Evolutionary conservation across 1,140 invertebrate species (phyloP).

Genomic region (Dendroctonus valens): DNA sequence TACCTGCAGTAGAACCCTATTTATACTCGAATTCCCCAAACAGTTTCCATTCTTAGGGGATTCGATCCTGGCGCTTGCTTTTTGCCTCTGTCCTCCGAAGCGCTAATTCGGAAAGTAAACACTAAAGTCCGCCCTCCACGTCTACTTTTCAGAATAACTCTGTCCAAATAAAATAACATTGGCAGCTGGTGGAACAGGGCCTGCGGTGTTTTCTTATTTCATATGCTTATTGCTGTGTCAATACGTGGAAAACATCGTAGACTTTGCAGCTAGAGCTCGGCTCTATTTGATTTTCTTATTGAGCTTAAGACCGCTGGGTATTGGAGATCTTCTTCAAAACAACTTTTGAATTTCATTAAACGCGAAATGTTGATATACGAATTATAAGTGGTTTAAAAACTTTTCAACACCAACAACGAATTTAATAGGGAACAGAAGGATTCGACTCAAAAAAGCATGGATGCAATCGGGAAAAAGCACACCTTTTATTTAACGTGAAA

Average conservation of each 20-base stretch:
- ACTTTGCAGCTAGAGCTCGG: constrained; percentile 6
- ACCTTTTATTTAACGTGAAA: too few relatives aligned
- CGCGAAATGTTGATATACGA: too few relatives aligned
- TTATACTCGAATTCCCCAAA: too few relatives aligned
- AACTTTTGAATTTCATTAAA: too few relatives aligned
- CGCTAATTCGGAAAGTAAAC: constrained; percentile 29
- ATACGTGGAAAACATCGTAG: constrained; percentile 24
- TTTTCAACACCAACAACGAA: too few relatives aligned
- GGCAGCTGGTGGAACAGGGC: constrained; percentile 30
- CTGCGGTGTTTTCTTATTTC: constrained; percentile 36
- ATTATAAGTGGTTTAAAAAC: too few relatives aligned
- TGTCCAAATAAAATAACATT: constrained; percentile 35
- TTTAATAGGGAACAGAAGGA: too few relatives aligned
- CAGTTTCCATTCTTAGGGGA: too few relatives aligned
- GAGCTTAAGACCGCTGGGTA: constrained; percentile 9
- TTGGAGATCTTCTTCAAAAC: neutral
- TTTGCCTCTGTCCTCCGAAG: neutral
- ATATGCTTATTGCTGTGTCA: constrained; percentile 36
- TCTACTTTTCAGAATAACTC: constrained; percentile 25
- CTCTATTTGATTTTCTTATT: constrained; percentile 18
- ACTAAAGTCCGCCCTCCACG: constrained; percentile 21
- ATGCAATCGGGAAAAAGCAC: too few relatives aligned
- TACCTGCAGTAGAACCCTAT: too few relatives aligned
- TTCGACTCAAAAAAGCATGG: too few relatives aligned
- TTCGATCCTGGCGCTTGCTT: too few relatives aligned